Evolutionary conservation across 2,113 vertebrate genomes (phyloP), one percentile per base, ranked within the genome.

Genomic region (Trematomus loennbergii): DNA sequence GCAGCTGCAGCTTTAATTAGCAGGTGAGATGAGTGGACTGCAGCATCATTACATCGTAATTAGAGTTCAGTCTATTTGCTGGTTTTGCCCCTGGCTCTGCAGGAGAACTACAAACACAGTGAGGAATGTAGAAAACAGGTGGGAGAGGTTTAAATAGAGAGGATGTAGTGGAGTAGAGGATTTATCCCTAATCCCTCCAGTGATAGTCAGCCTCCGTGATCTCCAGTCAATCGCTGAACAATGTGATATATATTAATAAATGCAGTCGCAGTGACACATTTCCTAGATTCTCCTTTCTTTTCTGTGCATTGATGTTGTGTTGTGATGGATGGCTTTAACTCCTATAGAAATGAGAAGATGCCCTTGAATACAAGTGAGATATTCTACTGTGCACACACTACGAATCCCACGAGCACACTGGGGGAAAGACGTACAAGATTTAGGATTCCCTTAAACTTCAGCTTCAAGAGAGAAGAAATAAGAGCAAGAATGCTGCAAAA

Each of bases 11-110:
- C 85, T 77, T 87, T 87, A 88, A 88, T 87, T 85, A 91, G 76
- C 88, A 87, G 88, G 85, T 90, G 87, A 84, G 79, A 89, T 77
- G 85, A 88, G 75, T 78, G 76, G 83, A 78, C 81, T 68, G 78
- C 82, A 62, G 74, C 75, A 78, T 75, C 84, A 86, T 88, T 87
- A 88, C 78, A 78, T 61, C 57, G 75, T 70, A 86, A 85, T 91
- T 88, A 87, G 81, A 86, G 67, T n/a, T 66, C 45, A 71, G 73
- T 79, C 82, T 82, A 77, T 81, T 88, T 89, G 58, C 33, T 53
- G 3, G 48, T 59, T 58, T n/a, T 33, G 83, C 67, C 84, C 33
- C 60, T 65, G 81, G 78, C 65, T 79, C 22, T 13, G 68, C 63
- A 63, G 18, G 16, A 65, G 36, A 12, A 22, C 36, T 46, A 48